A percentile compares a stretch with the other conserved stretches of the same genome.
Evolutionary conservation across 2,113 vertebrate species (phyloP).

Genomic region (Tiliqua scincoides): DNA sequence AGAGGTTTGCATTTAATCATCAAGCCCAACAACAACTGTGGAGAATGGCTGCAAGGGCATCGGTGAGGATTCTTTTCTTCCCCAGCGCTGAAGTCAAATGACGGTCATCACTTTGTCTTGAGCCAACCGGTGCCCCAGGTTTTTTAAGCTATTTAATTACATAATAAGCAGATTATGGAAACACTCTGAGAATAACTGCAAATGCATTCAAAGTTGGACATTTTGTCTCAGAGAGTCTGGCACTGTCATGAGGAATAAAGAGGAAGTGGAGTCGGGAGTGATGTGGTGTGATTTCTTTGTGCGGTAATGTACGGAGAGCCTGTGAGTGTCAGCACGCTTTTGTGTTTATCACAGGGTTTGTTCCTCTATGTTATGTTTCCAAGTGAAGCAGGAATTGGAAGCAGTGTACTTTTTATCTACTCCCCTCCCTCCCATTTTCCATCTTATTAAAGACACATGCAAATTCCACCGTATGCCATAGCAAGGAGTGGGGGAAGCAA

Average conservation of each 20-base stretch:
- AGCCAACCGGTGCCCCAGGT: slow-evolving; percentile 43
- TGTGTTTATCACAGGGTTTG: slow-evolving; percentile 66
- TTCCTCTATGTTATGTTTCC: slow-evolving; percentile 58
- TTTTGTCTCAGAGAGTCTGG: slow-evolving; percentile 75
- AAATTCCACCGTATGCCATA: neutral
- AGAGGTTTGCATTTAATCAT: slow-evolving; percentile 48
- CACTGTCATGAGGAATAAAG: slow-evolving; percentile 70
- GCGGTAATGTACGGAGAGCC: slow-evolving; percentile 73
- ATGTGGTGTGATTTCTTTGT: slow-evolving; percentile 76
- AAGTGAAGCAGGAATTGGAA: neutral
- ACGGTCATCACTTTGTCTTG: slow-evolving; percentile 61
- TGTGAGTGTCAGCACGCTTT: slow-evolving; percentile 74
- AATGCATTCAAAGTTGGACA: slow-evolving; percentile 60
- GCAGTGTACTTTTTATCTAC: neutral
- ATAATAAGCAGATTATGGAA: slow-evolving; percentile 55
- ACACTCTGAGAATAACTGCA: slow-evolving; percentile 56
- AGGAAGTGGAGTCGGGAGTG: slow-evolving; percentile 73
- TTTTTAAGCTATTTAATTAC: slow-evolving; percentile 63
- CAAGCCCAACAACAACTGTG: slow-evolving; percentile 37
- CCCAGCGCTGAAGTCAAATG: slow-evolving; percentile 56
- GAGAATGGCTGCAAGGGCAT: slow-evolving; percentile 59
- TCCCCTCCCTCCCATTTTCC: neutral
- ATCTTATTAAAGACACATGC: neutral
- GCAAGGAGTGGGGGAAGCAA: too few relatives aligned
- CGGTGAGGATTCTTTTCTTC: slow-evolving; percentile 57